phyloP scores from a whole-genome alignment of 2,888 invertebrate species.

The Cabera pusaria region DNA sequence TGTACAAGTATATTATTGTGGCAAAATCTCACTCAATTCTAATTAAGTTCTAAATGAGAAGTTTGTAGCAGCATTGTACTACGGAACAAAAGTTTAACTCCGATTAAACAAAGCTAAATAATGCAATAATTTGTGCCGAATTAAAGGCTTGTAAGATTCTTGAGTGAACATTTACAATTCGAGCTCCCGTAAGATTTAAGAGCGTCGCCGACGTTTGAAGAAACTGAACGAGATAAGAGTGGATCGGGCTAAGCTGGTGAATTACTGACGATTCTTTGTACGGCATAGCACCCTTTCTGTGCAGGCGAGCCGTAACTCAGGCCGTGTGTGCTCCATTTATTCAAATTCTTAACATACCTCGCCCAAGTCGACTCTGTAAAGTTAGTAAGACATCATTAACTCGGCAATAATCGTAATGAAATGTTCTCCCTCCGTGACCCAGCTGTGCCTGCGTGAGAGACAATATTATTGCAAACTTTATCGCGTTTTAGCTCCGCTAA shows the following conservation, averaged over 20 bases:
- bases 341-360: constrained; percentile 64
- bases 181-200: constrained; percentile 63
- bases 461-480: constrained; percentile 59
- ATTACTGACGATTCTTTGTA: constrained; percentile 63
- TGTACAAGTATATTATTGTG: too few relatives aligned
- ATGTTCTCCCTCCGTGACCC: constrained; percentile 55
- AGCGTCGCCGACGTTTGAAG: constrained; percentile 54
- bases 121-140: constrained; percentile 65
- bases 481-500: constrained; percentile 52
- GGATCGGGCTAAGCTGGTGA: constrained; percentile 64
- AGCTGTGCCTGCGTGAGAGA: constrained; percentile 49
- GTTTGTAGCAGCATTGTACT: constrained; percentile 3
- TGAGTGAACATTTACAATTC: constrained; percentile 53
- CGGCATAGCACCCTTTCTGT: constrained; percentile 43
- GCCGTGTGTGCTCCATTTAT: constrained; percentile 57
- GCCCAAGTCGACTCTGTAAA: constrained; percentile 48
- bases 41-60: not conserved
- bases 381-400: constrained; percentile 68
- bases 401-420: constrained; percentile 69
- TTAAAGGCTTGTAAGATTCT: constrained; percentile 65
- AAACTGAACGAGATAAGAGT: constrained; percentile 64
- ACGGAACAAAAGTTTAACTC: constrained; percentile 21
- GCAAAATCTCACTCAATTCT: too few relatives aligned
- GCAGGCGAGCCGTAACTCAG: constrained; percentile 44
- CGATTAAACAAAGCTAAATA: constrained; percentile 47